Base-by-base conservation (phyloP, 2,113 vertebrate genomes). In the Hydrochoerus hydrochaeris region DNA sequence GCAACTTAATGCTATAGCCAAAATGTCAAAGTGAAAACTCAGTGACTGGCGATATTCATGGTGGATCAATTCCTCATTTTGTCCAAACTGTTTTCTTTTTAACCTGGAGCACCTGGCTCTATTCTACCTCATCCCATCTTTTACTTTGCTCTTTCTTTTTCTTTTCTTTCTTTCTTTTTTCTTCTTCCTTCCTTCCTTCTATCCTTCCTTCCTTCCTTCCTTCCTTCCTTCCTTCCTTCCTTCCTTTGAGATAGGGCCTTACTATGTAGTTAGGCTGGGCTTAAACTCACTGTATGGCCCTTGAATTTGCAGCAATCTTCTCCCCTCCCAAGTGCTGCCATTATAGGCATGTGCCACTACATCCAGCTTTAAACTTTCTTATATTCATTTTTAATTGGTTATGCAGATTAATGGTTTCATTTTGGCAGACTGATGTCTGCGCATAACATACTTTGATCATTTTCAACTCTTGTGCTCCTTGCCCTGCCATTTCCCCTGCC, bases 11-110 rank as follows among this genome's bases (percentile, higher is more conserved):
- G 71, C 17, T 84, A 2, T 87, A 91, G 86, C 65, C 77, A 92
- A 62, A 90, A 95, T 75, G 92, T 63, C 49, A 92, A 93, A 73
- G 63, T 84, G 44, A 95, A 96, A 90, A 63, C 9, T 35, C 35
- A 41, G 0, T 80, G 75, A 30, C 77, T 88, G 54, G 22, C 52
- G 22, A 54, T 91, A 92, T 14, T 85, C 46, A 44, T 78, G 91
- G 65, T 82, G 52, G 22, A 57, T 87, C 58, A 46, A 1, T 81
- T 92, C n/a, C n/a, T 92, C 58, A 63, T 92, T 95, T 86, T 86
- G 75, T 67, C 83, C 41, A 71, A 57, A 82, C 60, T 44, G 7
- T 80, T 63, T 10, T 77, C 69, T 91, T 83, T 67, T 67, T 67
- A 67, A 7, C 63, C 63, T 65, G 28, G 12, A 65, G 28, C n/a